phyloP scores from a whole-genome alignment of 2,113 vertebrate genomes.

The Mesitornis unicolor region DNA sequence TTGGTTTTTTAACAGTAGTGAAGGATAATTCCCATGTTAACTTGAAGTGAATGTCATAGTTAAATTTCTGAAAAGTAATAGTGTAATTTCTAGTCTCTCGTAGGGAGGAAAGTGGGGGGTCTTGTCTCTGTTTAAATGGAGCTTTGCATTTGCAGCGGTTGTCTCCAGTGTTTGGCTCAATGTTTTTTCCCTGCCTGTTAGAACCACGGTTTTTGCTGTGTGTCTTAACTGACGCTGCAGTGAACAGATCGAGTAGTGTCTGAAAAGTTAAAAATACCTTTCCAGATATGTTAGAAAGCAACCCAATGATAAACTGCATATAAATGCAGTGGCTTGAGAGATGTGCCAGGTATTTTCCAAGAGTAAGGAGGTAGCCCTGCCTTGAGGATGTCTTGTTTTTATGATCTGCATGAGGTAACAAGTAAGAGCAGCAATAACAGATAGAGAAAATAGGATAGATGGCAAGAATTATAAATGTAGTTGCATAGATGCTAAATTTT shows the following conservation, averaged over 20 bases:
- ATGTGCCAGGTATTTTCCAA: constrained; percentile 18
- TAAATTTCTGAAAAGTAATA: background rate
- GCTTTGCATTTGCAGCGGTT: background rate
- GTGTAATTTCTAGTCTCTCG: background rate
- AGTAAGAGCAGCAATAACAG: background rate
- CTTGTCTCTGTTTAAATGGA: background rate
- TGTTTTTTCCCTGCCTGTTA: background rate
- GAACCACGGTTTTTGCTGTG: background rate
- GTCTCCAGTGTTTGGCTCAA: background rate
- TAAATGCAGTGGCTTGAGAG: background rate
- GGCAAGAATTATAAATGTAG: background rate
- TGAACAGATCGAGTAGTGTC: rapidly evolving
- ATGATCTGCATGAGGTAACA: background rate
- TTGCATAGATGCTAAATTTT: background rate
- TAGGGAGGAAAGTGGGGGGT: background rate
- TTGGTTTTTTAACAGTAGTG: background rate
- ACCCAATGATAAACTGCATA: background rate
- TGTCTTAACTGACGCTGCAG: background rate
- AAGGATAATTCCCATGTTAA: background rate
- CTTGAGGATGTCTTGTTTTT: background rate
- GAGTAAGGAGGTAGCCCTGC: background rate
- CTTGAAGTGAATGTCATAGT: too few species aligned
- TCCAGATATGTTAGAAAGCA: background rate
- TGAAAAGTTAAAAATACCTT: background rate
- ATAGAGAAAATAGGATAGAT: background rate